Evolutionary conservation across 2,888 invertebrate genomes (phyloP).

Genomic region (Dynastes tityus): DNA sequence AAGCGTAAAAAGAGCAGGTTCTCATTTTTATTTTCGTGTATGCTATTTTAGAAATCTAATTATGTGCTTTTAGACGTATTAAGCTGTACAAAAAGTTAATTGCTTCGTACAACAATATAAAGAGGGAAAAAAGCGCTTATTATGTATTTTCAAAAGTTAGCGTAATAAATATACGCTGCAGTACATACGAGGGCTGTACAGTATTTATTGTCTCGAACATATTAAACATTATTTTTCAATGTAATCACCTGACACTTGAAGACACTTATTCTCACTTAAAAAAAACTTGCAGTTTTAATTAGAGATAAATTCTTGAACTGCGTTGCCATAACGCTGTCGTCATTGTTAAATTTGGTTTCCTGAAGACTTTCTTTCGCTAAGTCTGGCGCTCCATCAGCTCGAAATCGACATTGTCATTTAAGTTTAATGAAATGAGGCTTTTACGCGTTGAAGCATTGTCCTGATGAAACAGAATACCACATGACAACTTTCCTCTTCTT

Average conservation of each 20-base stretch:
- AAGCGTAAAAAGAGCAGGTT: constrained; percentile 23
- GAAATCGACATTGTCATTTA: not conserved
- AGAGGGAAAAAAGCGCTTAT: not conserved
- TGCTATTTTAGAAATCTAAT: constrained; percentile 39
- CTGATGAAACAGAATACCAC: not conserved
- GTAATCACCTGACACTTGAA: no score
- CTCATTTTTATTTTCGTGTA: constrained; percentile 22
- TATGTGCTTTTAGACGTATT: constrained; percentile 31
- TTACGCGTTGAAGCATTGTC: not conserved
- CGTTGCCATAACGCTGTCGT: no score
- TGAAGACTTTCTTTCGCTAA: no score
- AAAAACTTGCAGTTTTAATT: no score
- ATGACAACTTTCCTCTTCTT: not conserved
- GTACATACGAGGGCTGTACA: no score
- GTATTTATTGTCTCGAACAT: no score
- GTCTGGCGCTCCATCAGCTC: not conserved
- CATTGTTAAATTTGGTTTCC: no score
- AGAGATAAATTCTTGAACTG: no score
- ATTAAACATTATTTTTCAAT: no score
- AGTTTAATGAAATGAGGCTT: not conserved
- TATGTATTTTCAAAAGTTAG: not conserved
- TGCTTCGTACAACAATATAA: constrained; percentile 6
- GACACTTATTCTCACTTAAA: no score
- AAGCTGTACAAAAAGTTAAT: constrained; percentile 36
- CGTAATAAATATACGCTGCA: not conserved